Evolutionary conservation across 1,140 invertebrate species (phyloP).

Genomic region (Rhagoletis zephyria): DNA sequence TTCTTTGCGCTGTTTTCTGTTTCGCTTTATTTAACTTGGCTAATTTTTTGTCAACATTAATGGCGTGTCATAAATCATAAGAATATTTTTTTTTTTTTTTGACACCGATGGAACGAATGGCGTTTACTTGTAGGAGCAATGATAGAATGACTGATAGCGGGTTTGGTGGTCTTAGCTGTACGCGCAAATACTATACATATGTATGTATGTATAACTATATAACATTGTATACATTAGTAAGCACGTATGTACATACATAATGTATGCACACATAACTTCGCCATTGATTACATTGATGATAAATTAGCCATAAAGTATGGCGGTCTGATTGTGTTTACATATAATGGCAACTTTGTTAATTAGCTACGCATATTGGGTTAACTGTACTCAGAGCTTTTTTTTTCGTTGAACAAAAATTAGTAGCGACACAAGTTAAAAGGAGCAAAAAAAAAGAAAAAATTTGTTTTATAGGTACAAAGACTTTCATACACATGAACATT

Average conservation of each 20-base stretch:
- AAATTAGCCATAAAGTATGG: constrained; percentile 18
- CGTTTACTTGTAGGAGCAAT: not conserved
- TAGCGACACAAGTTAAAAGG: not conserved
- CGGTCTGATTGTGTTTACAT: constrained; percentile 3
- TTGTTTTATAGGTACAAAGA: no score
- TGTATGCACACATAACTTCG: not conserved
- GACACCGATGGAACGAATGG: constrained; percentile 18
- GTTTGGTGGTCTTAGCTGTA: not conserved
- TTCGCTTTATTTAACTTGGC: constrained; percentile 50
- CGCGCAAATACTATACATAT: not conserved
- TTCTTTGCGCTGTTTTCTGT: not conserved
- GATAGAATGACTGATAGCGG: not conserved
- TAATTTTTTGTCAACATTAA: constrained; percentile 54
- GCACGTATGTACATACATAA: not conserved
- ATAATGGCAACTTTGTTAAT: constrained; percentile 50
- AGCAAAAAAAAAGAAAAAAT: not conserved
- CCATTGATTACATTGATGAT: constrained; percentile 43
- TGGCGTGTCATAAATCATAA: constrained; percentile 50
- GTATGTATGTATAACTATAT: no score
- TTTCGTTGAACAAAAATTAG: not conserved
- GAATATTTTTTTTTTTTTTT: constrained; percentile 40
- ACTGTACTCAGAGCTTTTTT: not conserved
- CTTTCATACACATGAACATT: no score
- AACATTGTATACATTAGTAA: not conserved
- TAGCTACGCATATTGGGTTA: not conserved